Evolutionary conservation across 2,797 vertebrate species (phyloP).

Genomic region (Poecilia picta): DNA sequence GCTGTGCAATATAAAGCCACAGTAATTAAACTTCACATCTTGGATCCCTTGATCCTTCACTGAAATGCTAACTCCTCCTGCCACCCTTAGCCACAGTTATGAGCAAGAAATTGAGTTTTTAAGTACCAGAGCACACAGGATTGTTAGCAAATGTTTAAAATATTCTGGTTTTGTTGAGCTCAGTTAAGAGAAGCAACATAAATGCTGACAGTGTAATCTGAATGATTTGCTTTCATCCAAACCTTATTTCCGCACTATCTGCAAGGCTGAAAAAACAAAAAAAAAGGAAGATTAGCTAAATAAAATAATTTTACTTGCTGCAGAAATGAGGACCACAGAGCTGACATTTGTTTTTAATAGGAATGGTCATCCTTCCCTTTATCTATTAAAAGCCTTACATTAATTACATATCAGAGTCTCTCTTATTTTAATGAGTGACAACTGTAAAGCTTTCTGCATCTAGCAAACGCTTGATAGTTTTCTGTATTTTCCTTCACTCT

Average conservation of each 20-base stretch:
- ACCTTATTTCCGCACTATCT: slow-evolving; percentile 36
- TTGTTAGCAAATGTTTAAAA: background rate
- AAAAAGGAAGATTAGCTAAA: slow-evolving; percentile 18
- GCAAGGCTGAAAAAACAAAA: slow-evolving; percentile 18
- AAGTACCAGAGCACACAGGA: background rate
- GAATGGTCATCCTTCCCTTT: slow-evolving; percentile 22
- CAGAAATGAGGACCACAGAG: slow-evolving; percentile 25
- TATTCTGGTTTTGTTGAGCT: slow-evolving; percentile 3
- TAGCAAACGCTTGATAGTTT: background rate
- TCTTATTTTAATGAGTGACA: background rate
- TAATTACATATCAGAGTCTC: slow-evolving; percentile 18
- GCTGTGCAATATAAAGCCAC: slow-evolving; percentile 46
- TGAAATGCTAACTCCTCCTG: slow-evolving; percentile 44
- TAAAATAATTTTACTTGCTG: background rate
- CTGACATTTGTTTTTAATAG: slow-evolving; percentile 57
- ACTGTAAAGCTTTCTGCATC: background rate
- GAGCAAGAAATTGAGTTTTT: background rate
- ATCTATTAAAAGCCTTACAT: slow-evolving; percentile 14
- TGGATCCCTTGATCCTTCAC: slow-evolving; percentile 44
- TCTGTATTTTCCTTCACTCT: background rate
- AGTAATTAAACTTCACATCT: slow-evolving; percentile 64
- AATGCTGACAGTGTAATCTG: background rate
- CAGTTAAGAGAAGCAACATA: background rate
- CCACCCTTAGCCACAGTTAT: slow-evolving; percentile 16
- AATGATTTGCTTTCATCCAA: slow-evolving; percentile 31